Evolutionary conservation across 2,113 vertebrate genomes (phyloP), one percentile per base, ranked within the genome.

Genomic region (Paraplagusia blochii): DNA sequence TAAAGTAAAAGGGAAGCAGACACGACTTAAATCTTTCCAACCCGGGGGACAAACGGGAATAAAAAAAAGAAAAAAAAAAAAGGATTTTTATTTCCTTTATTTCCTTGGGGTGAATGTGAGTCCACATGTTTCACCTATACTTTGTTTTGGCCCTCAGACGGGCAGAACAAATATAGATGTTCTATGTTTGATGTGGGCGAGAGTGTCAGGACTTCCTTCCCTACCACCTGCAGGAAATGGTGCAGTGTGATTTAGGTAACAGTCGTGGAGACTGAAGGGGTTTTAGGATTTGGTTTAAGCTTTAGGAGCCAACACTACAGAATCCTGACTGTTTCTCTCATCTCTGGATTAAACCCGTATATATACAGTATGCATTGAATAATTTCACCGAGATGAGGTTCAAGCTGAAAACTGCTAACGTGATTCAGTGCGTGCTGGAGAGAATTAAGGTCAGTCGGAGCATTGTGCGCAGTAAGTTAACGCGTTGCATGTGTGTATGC

Each of bases 361-460:
- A 2, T 56, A 55, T 11, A n/a, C n/a, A n/a, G n/a, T n/a, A n/a
- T 55, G 29, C 44, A 33, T 29, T 47, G 15, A 58, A 6, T 53
- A 14, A 52, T 51, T 55, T 68, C 57, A 50, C 52, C 53, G n/a
- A 38, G 42, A 9, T 44, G 52, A 65, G 59, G 59, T 60, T 58
- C 54, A 50, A 33, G 48, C 22, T 4, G 22, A 29, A 29, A 29
- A 29, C 3, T 6, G 6, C 22, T 29, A 29, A 29, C 67, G 40
- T 48, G 35, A 42, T 43, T 46, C 17, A 56, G 33, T 53, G 44
- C 46, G 49, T 7, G 9, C 44, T 35, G 4, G 34, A 47, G 15
- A 65, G 45, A 65, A 62, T 66, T 71, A 55, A 42, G 44, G 62
- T 74, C 62, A 69, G 48, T 22, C 42, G 50, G 59, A 74, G 42